Conservation (phyloP, 2,113 vertebrate species). For the Mixornis gularis region DNA sequence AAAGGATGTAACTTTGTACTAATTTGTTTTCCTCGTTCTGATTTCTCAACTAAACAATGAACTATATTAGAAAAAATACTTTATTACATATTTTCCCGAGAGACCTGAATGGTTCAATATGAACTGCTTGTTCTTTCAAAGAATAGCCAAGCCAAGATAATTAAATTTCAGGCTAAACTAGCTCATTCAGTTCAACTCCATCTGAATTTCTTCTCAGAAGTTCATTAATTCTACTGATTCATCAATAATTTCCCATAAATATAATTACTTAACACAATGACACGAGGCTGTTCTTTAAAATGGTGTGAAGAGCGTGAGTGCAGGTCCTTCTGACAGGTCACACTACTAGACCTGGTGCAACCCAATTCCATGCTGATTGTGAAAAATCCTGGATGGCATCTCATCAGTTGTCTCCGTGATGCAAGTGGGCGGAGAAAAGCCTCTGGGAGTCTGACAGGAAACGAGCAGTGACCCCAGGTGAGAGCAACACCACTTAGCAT, state of each 20-base stretch:
- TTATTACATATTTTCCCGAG: neutral
- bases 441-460: neutral
- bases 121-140: conserved; percentile 5
- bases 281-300: neutral
- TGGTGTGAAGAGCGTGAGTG: neutral
- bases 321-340: neutral
- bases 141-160: neutral
- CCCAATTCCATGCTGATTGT: neutral
- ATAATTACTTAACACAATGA: neutral
- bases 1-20: neutral
- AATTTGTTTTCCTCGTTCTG: conserved; percentile 46
- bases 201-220: neutral
- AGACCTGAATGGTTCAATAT: neutral
- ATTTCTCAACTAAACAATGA: conserved; percentile 46
- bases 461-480: neutral
- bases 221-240: neutral
- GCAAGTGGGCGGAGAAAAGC: neutral
- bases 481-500: neutral
- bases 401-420: neutral
- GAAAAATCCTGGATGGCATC: neutral
- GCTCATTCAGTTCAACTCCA: neutral
- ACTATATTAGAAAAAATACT: neutral
- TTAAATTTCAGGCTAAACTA: neutral
- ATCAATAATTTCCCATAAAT: neutral
- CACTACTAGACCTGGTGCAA: neutral